Conservation (phyloP, 92 coral and sea anemone genomes). For the Micromussa lordhowensis region DNA sequence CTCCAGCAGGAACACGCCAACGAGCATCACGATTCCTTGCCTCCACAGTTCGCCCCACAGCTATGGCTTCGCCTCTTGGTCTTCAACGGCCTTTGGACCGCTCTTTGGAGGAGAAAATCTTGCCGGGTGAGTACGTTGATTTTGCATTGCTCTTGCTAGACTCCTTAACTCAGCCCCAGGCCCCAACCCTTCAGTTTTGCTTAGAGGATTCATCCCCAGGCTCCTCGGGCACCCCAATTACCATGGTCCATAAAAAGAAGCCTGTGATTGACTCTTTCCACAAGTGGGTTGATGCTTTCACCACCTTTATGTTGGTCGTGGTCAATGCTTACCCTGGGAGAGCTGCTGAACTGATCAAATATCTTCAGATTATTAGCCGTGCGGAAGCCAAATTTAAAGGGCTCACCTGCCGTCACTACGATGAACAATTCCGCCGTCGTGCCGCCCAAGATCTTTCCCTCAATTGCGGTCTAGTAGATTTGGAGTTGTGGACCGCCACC, state of each 20-base stretch:
- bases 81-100: background rate
- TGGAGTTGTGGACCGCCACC: conserved; percentile 10
- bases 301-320: background rate
- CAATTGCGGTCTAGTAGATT: background rate
- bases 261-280: conserved; percentile 12
- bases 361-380: background rate
- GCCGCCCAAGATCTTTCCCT: background rate
- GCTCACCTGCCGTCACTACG: background rate
- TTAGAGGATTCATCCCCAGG: background rate
- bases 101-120: too few species aligned
- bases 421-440: conserved; percentile 3
- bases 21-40: too few species aligned
- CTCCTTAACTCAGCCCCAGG: background rate
- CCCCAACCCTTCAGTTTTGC: background rate
- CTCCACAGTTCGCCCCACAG: too few species aligned
- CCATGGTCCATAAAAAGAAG: background rate
- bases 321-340: background rate
- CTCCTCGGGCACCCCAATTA: background rate
- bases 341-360: background rate
- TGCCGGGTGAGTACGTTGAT: too few species aligned
- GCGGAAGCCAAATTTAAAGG: background rate
- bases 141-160: background rate
- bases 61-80: background rate
- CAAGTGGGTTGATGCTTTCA: background rate
- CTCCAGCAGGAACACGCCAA: too few species aligned